Percentiles rank a stretch among this genome's conserved stretches.
Evolutionary conservation across 2,113 vertebrate species (phyloP).

Genomic region (Vireo altiloquus): DNA sequence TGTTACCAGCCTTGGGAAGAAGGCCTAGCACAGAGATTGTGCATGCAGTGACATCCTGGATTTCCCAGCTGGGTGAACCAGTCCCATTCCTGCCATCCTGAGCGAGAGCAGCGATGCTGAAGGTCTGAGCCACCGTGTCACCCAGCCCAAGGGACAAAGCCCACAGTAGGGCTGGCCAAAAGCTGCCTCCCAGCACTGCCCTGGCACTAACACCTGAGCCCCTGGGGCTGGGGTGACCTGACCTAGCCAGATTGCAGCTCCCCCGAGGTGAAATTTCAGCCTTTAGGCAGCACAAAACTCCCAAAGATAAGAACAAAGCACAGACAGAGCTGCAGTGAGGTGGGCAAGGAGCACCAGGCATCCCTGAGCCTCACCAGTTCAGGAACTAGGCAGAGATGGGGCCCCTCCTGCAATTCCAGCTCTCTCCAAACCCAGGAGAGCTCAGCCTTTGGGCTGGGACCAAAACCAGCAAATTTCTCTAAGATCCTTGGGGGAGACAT

Average conservation of each 20-base stretch:
- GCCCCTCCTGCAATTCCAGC: neutral
- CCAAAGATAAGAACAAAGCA: rapidly evolving
- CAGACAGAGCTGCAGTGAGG: neutral
- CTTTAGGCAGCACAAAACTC: neutral
- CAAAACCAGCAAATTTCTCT: neutral
- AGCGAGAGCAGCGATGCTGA: neutral
- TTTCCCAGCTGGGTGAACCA: neutral
- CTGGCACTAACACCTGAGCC: neutral
- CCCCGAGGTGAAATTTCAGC: neutral
- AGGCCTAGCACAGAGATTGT: no score
- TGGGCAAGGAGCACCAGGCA: neutral
- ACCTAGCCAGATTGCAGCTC: neutral
- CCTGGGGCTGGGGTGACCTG: neutral
- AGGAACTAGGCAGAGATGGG: neutral
- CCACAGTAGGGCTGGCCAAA: rapidly evolving
- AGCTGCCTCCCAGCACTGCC: neutral
- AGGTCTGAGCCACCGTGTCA: rapidly evolving
- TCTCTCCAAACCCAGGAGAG: neutral
- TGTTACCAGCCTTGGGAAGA: neutral
- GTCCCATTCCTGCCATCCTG: neutral
- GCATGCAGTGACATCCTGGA: neutral
- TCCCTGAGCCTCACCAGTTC: neutral
- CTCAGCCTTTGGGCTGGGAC: neutral
- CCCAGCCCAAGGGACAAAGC: neutral
- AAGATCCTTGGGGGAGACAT: neutral